These are phyloP conservation scores for Malurus elegans DNA, from an alignment of 2,113 vertebrate species.

Conservation along the genomic window DNA sequence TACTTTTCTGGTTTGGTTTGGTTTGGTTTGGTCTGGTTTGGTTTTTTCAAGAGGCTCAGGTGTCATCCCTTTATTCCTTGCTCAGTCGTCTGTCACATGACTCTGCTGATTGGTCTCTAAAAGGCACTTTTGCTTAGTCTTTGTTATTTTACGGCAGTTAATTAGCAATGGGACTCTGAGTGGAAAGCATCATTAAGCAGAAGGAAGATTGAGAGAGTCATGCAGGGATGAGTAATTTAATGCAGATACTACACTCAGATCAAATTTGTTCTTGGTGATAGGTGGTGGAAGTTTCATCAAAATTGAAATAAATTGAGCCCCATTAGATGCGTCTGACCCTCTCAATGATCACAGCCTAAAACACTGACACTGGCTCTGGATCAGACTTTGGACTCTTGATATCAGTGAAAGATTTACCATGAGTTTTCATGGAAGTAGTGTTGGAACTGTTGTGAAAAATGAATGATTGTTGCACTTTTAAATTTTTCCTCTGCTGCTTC, in stretches of 20 bases:
- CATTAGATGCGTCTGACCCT: background rate
- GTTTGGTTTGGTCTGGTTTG: background rate
- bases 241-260: background rate
- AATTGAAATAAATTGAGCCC: background rate
- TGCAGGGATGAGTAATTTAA: background rate
- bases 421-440: background rate
- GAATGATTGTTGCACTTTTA: background rate
- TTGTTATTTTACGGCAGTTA: background rate
- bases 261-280: background rate
- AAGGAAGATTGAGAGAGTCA: background rate
- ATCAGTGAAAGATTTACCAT: background rate
- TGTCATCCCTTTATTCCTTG: background rate
- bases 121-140: background rate
- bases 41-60: background rate
- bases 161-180: background rate
- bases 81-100: background rate
- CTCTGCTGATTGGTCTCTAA: background rate
- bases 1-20: background rate
- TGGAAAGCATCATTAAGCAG: background rate
- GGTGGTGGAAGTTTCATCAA: background rate
- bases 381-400: background rate
- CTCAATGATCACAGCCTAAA: background rate
- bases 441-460: background rate
- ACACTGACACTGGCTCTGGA: background rate
- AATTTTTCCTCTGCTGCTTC: background rate